Base-by-base conservation (phyloP, 2,888 invertebrate genomes). In the Cantharis flavilabris region DNA sequence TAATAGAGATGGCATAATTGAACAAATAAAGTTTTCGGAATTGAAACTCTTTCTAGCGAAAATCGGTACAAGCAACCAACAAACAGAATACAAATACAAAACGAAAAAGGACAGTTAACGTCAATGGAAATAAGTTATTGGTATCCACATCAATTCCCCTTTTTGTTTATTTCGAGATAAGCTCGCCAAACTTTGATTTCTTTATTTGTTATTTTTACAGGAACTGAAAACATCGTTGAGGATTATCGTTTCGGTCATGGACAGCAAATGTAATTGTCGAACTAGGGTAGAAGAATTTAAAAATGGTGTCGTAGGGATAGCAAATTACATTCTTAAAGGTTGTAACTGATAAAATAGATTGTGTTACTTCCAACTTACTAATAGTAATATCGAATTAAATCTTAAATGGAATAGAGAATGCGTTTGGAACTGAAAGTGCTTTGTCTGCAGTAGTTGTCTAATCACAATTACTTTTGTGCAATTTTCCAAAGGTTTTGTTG, bases 51-150 rank as follows among this genome's bases (percentile, higher is more conserved):
- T 69, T 69, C 69, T 26, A 49, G 49, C n/a, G 49, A 49, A n/a
- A 49, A 49, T 49, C 49, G 49, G 49, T 49, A 49, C 49, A 49
- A 71, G 16, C 26, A 14, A 11, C 30, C 18, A 30, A 72, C 72
- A 73, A 73, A 73, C 73, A 73, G 20, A 62, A 62, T 28, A 30
- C 20, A 18, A 70, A 30, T 62, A 62, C 23, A 20, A 23, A 49
- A 26, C 26, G 14, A 64, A 70, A 30, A 65, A 63, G 20, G 26
- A 70, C 71, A 71, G 75, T 71, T 75, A 67, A 26, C 23, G 71
- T 75, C 71, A 49, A 64, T 33, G 23, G 71, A 71, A 75, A 75
- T 75, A 75, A 75, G 28, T 75, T 75, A 75, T 75, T 75, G 71
- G 62, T 49, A 69, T 75, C 69, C 14, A 26, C 67, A 62, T 65